These are phyloP conservation scores for Axis porcinus DNA, from an alignment of 2,113 vertebrate species.

Conservation along the genomic window DNA sequence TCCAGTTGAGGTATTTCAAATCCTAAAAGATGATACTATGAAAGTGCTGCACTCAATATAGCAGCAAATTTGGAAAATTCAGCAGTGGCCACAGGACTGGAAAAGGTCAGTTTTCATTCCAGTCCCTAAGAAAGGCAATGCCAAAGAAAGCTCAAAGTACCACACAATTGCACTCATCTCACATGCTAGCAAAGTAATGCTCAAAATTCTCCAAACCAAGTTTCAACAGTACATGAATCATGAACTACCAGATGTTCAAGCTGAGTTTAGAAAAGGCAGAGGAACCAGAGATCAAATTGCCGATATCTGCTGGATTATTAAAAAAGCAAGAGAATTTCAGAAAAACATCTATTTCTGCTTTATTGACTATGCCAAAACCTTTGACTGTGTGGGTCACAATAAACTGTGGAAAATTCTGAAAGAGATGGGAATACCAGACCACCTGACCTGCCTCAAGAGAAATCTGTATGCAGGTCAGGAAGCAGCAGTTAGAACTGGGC, in stretches of 20 bases:
- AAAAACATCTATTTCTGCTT: not conserved
- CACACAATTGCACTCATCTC: not conserved
- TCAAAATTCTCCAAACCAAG: not conserved
- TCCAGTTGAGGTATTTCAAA: not conserved
- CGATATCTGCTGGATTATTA: fast-evolving
- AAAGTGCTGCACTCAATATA: not conserved
- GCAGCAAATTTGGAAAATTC: not conserved
- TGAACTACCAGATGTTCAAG: not conserved
- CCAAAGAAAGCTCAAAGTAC: not conserved
- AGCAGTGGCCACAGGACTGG: not conserved
- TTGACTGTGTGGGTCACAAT: not conserved
- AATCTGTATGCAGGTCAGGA: not conserved
- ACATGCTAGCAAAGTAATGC: not conserved
- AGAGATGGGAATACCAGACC: not conserved
- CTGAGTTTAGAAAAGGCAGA: not conserved
- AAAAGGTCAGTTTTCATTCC: not conserved
- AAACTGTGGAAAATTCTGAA: not conserved
- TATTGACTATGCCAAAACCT: not conserved
- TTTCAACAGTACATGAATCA: not conserved
- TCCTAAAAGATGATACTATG: not conserved
- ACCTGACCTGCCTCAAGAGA: not conserved
- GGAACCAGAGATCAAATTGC: not conserved
- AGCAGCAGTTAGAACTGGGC: not conserved
- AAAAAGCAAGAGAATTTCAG: not conserved
- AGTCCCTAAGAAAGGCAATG: not conserved